These are phyloP conservation scores for Eubasilissa regina DNA, from an alignment of 1,140 invertebrate genomes.

Conservation along the genomic window DNA sequence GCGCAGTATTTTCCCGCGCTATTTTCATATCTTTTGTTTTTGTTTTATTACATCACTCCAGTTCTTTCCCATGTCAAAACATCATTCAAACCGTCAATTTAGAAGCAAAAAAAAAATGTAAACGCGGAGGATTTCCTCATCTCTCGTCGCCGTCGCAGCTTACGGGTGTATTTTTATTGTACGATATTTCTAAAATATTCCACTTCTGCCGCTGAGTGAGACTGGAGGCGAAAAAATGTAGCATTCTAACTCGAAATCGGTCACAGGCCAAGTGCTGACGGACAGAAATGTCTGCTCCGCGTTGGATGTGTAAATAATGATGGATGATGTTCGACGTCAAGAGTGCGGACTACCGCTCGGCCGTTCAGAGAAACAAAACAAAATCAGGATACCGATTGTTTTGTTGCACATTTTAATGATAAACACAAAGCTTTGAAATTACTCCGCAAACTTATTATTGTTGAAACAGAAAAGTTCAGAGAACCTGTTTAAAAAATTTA, in stretches of 20 bases:
- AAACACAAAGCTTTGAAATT: too few species aligned
- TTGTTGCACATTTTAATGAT: constrained; percentile 5
- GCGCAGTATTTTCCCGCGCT: background rate
- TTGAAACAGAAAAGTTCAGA: too few species aligned
- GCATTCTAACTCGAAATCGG: constrained; percentile 45
- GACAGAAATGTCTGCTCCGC: constrained; percentile 20
- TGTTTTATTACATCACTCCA: constrained; percentile 15
- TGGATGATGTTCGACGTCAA: constrained; percentile 17
- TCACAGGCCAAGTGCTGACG: constrained; percentile 8
- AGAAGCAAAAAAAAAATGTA: constrained; percentile 3
- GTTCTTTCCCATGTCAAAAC: constrained; percentile 30
- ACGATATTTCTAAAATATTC: constrained; percentile 29
- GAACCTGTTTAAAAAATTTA: too few species aligned
- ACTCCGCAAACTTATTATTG: too few species aligned
- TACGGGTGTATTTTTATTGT: background rate
- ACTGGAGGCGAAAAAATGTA: constrained; percentile 21
- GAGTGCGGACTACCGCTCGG: constrained; percentile 17
- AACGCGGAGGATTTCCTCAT: constrained; percentile 45
- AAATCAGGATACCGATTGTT: constrained; percentile 17
- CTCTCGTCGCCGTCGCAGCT: constrained; percentile 17
- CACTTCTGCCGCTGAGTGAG: constrained; percentile 34
- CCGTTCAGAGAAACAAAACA: background rate
- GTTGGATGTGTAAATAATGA: constrained; percentile 46
- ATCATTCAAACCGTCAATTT: constrained; percentile 23
- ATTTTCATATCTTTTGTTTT: constrained; percentile 14